Conservation (phyloP, 2,888 invertebrate genomes). For the Cyrtodaria siliqua region DNA sequence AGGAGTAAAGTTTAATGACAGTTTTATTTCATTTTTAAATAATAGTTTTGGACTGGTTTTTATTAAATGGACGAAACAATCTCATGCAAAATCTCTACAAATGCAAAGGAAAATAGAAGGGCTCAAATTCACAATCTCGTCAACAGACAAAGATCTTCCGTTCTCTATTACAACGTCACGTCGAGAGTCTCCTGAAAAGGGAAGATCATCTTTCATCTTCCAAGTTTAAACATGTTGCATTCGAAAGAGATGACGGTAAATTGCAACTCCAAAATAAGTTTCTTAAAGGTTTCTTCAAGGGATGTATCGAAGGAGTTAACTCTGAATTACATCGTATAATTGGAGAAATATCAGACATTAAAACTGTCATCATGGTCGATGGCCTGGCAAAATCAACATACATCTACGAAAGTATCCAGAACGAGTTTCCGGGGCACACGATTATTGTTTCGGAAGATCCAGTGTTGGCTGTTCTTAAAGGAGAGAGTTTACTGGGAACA, state of each 20-base stretch:
- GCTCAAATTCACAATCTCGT: conserved; percentile 15
- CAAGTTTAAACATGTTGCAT: no score
- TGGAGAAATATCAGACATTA: no score
- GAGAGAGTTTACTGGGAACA: no score
- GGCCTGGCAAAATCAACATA: conserved; percentile 25
- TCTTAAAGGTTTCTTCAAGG: conserved; percentile 16
- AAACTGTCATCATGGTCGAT: conserved; percentile 27
- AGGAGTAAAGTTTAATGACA: no score
- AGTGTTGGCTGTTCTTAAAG: no score
- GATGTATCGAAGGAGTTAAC: conserved; percentile 13
- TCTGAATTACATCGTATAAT: not conserved
- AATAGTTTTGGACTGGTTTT: no score
- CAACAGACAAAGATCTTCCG: conserved; percentile 4
- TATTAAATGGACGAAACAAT: conserved; percentile 5
- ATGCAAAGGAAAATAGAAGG: conserved; percentile 24
- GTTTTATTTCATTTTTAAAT: no score
- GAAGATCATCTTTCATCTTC: no score
- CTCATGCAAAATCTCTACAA: conserved; percentile 17
- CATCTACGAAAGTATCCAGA: no score
- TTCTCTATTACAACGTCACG: conserved; percentile 12
- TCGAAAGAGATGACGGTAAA: conserved; percentile 7
- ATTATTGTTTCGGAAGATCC: no score
- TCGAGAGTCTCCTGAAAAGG: no score
- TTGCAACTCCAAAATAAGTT: conserved; percentile 16
- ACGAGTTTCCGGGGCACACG: no score